These are phyloP conservation scores for Hepsetus odoe DNA, from an alignment of 2,113 vertebrate species.

Conservation along the genomic window DNA sequence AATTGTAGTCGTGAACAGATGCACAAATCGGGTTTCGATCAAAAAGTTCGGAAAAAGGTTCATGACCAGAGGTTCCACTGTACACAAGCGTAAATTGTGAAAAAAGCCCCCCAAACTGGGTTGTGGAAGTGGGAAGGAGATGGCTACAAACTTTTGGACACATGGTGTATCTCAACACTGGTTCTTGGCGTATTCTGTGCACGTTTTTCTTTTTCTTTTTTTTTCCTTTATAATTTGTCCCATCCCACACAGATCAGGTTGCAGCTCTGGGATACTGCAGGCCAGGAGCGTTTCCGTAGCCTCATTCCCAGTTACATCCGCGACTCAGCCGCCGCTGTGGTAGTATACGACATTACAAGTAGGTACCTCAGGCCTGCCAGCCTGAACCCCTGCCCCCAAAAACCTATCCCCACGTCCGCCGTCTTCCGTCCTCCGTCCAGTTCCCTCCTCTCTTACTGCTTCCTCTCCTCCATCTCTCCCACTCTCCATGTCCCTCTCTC, in stretches of 20 bases:
- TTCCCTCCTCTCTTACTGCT: slow-evolving; percentile 68
- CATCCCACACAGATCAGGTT: slow-evolving; percentile 90
- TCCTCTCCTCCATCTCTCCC: slow-evolving; percentile 4
- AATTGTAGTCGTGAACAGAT: too few relatives aligned
- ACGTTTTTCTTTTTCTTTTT: slow-evolving; percentile 62
- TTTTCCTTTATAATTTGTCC: slow-evolving; percentile 67
- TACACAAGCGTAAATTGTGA: too few relatives aligned
- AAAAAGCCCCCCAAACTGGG: too few relatives aligned
- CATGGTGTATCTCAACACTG: neutral
- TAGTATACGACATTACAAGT: slow-evolving; percentile 99
- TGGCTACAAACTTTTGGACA: slow-evolving; percentile 50
- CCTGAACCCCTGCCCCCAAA: slow-evolving; percentile 9
- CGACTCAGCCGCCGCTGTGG: slow-evolving; percentile 96
- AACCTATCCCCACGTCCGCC: slow-evolving; percentile 64
- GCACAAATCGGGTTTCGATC: too few relatives aligned
- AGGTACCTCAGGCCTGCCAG: slow-evolving; percentile 75
- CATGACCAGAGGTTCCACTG: too few relatives aligned
- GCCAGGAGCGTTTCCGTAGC: slow-evolving; percentile 98
- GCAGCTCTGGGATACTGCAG: slow-evolving; percentile 98
- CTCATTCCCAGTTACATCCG: slow-evolving; percentile 99
- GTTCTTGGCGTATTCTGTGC: slow-evolving; percentile 53
- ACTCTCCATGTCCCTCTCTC: slow-evolving; percentile 33
- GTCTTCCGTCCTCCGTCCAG: slow-evolving; percentile 66
- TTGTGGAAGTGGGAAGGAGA: too few relatives aligned
- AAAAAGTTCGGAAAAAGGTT: too few relatives aligned